Evolutionary conservation across 2,113 vertebrate species (phyloP), one percentile per base, ranked within the genome.

Genomic region (Oreochromis tanganicae): DNA sequence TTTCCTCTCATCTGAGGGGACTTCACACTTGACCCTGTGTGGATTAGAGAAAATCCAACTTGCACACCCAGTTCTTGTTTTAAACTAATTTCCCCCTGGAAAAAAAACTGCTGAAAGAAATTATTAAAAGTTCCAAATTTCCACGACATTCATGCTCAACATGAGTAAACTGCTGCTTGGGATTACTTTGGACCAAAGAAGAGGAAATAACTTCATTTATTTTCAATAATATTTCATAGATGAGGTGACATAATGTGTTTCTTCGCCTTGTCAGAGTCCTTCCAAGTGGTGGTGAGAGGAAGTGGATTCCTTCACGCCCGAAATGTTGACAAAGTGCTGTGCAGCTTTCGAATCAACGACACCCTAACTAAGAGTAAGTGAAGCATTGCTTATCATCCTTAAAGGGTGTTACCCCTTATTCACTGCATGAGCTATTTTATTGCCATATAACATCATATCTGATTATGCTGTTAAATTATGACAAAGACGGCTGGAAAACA

Each of bases 271-370:
- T 61, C 95, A 99, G 99, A 99, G 87, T 96, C 97, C 0, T 99
- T 99, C 85, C 97, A 99, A 95, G 99, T 99, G 0, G 98, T 99
- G 0, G 98, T 99, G 81, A 97, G 96, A 86, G 99, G 99, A 24
- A 99, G 99, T 0, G 98, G 99, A 43, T 99, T 99, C 87, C 98
- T 98, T 7, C 98, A 97, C 0, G 97, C 98, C 38, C 97, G 98
- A n/a, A n/a, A 98, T 1, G 97, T 98, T 1, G 97, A 99, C 84
- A 96, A 98, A 61, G 99, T 99, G 34, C 97, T 98, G 86, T 99
- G 98, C 96, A 99, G 98, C 88, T 99, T 99, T 95, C 96, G 97
- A 90, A 98, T 99, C 95, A 99, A 99, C 0, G 98, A 99, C 88
- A 99, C 98, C 0, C 52, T 97, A 29, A 99, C 98, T 0, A 97